Conservation (phyloP, 2,113 vertebrate species). For the Polypterus senegalus region DNA sequence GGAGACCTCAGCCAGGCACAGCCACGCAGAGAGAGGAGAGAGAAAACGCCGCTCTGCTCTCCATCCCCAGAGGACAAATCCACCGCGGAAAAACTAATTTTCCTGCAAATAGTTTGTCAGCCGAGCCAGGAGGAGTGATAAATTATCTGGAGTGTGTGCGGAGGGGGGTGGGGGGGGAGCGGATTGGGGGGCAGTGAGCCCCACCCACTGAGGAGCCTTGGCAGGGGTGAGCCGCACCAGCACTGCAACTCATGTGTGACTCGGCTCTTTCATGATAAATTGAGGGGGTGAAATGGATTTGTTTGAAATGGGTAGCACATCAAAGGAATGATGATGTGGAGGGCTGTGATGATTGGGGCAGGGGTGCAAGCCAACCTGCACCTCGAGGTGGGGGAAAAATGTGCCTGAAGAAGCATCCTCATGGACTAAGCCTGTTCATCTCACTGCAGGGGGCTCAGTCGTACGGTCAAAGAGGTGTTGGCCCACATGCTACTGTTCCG, state of each 20-base stretch:
- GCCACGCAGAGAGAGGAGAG: constrained; percentile 10
- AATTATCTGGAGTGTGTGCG: constrained; percentile 68
- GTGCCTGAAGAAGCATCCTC: no score
- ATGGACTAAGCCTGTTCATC: no score
- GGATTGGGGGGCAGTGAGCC: constrained; percentile 8
- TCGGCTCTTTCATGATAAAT: constrained; percentile 58
- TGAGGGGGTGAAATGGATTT: constrained; percentile 53
- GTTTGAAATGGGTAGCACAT: constrained; percentile 65
- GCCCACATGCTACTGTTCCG: no score
- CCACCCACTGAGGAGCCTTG: constrained; percentile 26
- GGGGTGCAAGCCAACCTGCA: no score
- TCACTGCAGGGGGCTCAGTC: no score
- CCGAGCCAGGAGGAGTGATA: constrained; percentile 76
- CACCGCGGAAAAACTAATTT: constrained; percentile 79
- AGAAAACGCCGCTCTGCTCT: constrained; percentile 61
- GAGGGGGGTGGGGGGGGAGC: constrained; percentile 46
- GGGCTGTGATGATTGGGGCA: constrained; percentile 52
- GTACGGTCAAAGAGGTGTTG: no score
- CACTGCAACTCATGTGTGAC: constrained; percentile 55
- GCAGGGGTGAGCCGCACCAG: constrained; percentile 29
- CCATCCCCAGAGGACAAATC: constrained; percentile 82
- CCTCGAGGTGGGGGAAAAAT: no score
- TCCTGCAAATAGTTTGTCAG: constrained; percentile 91
- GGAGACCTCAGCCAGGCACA: constrained; percentile 42
- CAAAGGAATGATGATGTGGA: constrained; percentile 59